Evolutionary conservation across 2,888 invertebrate genomes (phyloP).

Genomic region (Oscheius sp.): DNA sequence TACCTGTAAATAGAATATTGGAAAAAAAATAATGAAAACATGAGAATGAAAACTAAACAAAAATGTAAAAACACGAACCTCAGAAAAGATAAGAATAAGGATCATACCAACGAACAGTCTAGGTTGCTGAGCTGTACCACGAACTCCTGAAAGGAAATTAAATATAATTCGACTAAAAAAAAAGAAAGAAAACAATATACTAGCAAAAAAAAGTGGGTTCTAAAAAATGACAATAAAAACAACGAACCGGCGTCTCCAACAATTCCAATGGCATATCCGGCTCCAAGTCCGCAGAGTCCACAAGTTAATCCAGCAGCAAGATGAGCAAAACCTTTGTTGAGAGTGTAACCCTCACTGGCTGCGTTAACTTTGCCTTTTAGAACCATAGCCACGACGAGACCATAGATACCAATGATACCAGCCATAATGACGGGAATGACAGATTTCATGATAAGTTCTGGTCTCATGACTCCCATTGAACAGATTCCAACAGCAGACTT

Average conservation of each 20-base stretch:
- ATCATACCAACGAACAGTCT: slow-evolving; percentile 92
- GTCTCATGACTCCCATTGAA: slow-evolving; percentile 99
- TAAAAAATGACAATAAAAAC: too few species aligned
- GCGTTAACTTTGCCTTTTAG: slow-evolving; percentile 78
- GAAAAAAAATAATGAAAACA: neutral
- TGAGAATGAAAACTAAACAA: neutral
- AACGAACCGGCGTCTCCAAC: slow-evolving; percentile 80
- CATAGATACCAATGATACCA: slow-evolving; percentile 86
- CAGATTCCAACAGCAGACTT: slow-evolving; percentile 99
- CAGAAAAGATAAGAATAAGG: slow-evolving; percentile 99
- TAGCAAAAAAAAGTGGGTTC: too few species aligned
- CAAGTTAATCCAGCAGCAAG: slow-evolving; percentile 96
- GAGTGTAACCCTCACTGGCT: slow-evolving; percentile 44
- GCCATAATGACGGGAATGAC: slow-evolving; percentile 89
- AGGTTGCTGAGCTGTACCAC: slow-evolving; percentile 87
- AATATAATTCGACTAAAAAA: too few species aligned
- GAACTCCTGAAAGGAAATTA: too few species aligned
- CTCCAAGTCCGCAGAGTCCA: slow-evolving; percentile 95
- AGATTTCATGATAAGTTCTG: slow-evolving; percentile 99
- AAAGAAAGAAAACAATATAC: too few species aligned
- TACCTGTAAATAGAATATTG: slow-evolving; percentile 46
- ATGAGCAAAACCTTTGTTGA: slow-evolving; percentile 86
- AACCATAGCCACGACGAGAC: slow-evolving; percentile 96
- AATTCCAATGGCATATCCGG: slow-evolving; percentile 99
- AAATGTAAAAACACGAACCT: slow-evolving; percentile 79